These are phyloP conservation scores for Enteromius radiatus DNA, from an alignment of 2,797 vertebrate genomes.

Conservation along the genomic window DNA sequence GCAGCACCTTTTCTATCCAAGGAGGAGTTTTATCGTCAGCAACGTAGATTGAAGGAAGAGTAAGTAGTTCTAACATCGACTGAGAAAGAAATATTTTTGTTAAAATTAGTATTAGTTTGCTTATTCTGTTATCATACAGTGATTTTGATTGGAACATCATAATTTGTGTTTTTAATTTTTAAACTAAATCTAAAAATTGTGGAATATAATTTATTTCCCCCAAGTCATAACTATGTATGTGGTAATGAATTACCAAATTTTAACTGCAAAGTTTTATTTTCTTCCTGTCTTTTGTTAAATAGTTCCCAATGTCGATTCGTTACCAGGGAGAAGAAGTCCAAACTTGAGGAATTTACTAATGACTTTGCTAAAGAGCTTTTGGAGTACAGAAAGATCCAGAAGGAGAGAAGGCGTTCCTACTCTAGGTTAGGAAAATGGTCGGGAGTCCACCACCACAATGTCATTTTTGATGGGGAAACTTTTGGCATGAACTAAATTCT, in stretches of 20 bases:
- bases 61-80: constrained; percentile 71
- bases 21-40: constrained; percentile 92
- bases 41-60: constrained; percentile 90
- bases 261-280: constrained; percentile 59
- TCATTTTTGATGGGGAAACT: neutral
- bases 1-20: constrained; percentile 86
- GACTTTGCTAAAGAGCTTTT: constrained; percentile 99
- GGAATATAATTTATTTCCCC: neutral
- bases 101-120: neutral
- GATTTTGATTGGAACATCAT: neutral
- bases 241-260: constrained; percentile 21
- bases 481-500: neutral
- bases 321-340: constrained; percentile 93
- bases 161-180: neutral
- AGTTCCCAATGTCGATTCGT: constrained; percentile 62
- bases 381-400: constrained; percentile 98
- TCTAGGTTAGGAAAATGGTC: constrained; percentile 85
- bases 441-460: neutral
- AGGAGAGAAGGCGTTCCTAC: constrained; percentile 92
- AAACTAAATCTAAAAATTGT: neutral
- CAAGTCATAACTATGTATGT: neutral
- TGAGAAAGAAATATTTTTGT: neutral
- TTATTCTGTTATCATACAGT: neutral
- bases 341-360: constrained; percentile 99
- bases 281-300: constrained; percentile 52